Evolutionary conservation across 2,888 invertebrate genomes (phyloP), one percentile per base, ranked within the genome.

Genomic region (Empis stercorea): DNA sequence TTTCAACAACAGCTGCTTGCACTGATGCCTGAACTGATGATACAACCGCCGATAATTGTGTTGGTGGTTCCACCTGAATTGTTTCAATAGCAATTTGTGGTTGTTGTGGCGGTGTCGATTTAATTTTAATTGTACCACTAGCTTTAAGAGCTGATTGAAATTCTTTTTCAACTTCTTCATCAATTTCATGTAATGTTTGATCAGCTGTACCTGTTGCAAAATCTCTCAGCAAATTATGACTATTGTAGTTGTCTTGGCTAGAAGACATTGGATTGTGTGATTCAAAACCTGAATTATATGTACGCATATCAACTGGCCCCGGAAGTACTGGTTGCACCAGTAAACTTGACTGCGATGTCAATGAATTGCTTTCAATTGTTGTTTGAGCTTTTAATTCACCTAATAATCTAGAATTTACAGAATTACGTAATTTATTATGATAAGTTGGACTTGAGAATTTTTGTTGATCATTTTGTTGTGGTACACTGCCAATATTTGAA

Each of bases 301-400:
- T 88, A 46, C 89, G 78, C 89, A 89, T 89, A 63, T 89, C 88
- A 1, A 89, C 89, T 0, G 89, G 89, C 2, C 87, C 89, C 0
- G 89, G 88, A 52, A 89, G 65, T 44, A 88, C 77, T 0, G 86
- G 82, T 54, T 79, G 75, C 9, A 84, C 83, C 43, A n/a, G 34
- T n/a, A 34, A 34, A n/a, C 34, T 34, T 39, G 71, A 71, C 41
- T 66, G 61, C 14, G 64, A 59, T 44, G 48, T 52, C 30, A 47
- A 50, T 14, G 47, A 30, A 27, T 45, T 45, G 1, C 51, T 30
- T 39, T 49, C 56, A 6, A 56, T 48, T 46, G 59, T 14, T 41
- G 58, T 10, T 56, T 56, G 45, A 38, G 75, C 73, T 57, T 71
- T 71, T 7, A 59, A 54, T 42, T 76, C 75, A 52, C 73, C 68